These are phyloP conservation scores for Cerceris rybyensis DNA, from an alignment of 2,888 invertebrate genomes.

Conservation along the genomic window DNA sequence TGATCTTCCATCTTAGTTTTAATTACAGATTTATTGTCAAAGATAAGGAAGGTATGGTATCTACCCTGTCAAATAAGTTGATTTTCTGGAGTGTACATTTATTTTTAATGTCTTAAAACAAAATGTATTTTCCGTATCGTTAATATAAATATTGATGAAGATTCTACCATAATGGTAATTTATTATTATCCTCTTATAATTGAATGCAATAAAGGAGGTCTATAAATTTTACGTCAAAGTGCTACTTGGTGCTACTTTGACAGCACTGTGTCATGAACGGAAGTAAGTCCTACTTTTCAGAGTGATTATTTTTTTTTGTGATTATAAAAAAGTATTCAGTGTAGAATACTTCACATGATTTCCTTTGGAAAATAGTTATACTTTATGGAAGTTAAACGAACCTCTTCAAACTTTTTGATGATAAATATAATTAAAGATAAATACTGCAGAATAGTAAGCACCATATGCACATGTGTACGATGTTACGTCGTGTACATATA, in stretches of 20 bases:
- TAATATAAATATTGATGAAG: neutral
- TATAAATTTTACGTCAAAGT: neutral
- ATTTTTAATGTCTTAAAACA: neutral
- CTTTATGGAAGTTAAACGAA: too few species aligned
- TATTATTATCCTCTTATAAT: neutral
- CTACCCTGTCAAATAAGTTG: constrained; percentile 13
- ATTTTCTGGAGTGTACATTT: neutral
- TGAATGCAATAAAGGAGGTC: neutral
- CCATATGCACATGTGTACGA: too few species aligned
- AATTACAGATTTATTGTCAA: constrained; percentile 83
- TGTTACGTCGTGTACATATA: too few species aligned
- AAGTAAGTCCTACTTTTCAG: neutral
- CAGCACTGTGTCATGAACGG: neutral
- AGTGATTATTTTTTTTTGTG: too few species aligned
- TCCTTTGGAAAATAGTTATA: too few species aligned
- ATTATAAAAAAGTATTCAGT: too few species aligned
- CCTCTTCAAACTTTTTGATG: too few species aligned
- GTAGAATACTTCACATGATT: too few species aligned
- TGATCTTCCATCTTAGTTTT: constrained; percentile 79
- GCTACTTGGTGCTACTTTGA: constrained; percentile 21
- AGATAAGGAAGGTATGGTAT: constrained; percentile 11
- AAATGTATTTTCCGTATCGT: neutral
- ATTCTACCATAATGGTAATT: neutral
- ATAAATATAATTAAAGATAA: too few species aligned
- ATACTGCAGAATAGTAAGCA: too few species aligned